Percentiles rank a stretch among this genome's conserved stretches.
Conservation (phyloP, 2,888 invertebrate species). For the Metalampra italica region DNA sequence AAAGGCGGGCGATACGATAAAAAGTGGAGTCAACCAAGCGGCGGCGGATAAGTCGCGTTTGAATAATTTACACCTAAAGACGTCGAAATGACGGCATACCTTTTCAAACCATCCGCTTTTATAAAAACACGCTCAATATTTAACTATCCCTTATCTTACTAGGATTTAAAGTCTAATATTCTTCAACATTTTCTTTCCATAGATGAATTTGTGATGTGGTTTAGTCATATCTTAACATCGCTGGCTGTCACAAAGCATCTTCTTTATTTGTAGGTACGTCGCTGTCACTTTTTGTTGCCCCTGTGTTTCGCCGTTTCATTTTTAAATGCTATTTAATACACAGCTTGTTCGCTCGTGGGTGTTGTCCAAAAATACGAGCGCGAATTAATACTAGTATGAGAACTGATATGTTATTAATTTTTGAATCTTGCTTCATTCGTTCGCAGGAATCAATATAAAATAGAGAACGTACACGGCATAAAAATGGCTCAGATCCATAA, state of each 20-base stretch:
- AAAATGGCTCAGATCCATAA: too few species aligned
- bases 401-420: background rate
- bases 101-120: slow-evolving; percentile 23
- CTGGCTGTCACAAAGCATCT: slow-evolving; percentile 50
- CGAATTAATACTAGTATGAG: background rate
- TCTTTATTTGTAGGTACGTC: slow-evolving; percentile 54
- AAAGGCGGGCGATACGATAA: slow-evolving; percentile 56
- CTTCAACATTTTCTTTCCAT: background rate
- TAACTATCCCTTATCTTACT: slow-evolving; percentile 19
- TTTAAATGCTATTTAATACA: slow-evolving; percentile 46
- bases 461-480: too few species aligned
- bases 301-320: slow-evolving; percentile 43
- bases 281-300: slow-evolving; percentile 55
- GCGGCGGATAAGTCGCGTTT: slow-evolving; percentile 59
- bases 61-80: slow-evolving; percentile 75
- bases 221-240: slow-evolving; percentile 46
- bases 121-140: background rate
- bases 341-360: slow-evolving; percentile 48
- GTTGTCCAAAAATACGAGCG: slow-evolving; percentile 13
- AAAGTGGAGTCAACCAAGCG: slow-evolving; percentile 55
- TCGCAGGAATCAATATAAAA: too few species aligned
- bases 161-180: slow-evolving; percentile 22
- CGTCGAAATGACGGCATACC: slow-evolving; percentile 46
- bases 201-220: slow-evolving; percentile 25
- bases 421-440: too few species aligned